These are phyloP conservation scores for Cepphus grylle DNA, from an alignment of 2,113 vertebrate genomes.

Conservation along the genomic window DNA sequence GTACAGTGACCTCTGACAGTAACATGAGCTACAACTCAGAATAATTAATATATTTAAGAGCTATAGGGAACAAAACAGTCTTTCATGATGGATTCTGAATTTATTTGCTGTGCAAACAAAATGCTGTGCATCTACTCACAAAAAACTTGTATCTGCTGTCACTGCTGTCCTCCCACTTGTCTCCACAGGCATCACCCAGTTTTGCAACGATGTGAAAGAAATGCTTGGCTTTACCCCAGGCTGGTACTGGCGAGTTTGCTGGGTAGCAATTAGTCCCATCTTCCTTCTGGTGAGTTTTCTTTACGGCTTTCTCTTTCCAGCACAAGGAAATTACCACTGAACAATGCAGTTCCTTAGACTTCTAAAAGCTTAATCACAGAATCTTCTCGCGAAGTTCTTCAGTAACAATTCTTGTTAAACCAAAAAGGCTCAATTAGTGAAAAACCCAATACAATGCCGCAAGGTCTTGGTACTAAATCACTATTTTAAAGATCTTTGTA, in stretches of 20 bases:
- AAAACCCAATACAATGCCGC: not conserved
- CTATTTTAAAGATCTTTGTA: not conserved
- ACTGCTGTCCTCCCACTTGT: not conserved
- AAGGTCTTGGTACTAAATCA: not conserved
- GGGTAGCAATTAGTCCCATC: slow-evolving; percentile 91
- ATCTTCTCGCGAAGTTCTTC: not conserved
- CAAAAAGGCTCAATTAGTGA: not conserved
- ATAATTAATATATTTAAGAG: not conserved
- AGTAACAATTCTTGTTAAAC: not conserved
- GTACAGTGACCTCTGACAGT: not conserved
- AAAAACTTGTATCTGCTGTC: not conserved
- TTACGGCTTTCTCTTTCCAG: not conserved
- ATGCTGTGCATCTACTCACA: not conserved
- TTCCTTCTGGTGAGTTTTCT: slow-evolving; percentile 89
- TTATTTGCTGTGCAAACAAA: not conserved
- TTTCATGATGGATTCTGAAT: not conserved
- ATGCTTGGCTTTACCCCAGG: slow-evolving; percentile 96
- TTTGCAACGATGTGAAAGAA: slow-evolving; percentile 87
- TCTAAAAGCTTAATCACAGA: not conserved
- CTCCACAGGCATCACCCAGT: slow-evolving; percentile 86
- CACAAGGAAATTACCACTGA: not conserved
- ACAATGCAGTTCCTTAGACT: not conserved
- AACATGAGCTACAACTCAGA: not conserved
- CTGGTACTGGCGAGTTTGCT: slow-evolving; percentile 92
- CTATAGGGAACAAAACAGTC: not conserved